These are phyloP conservation scores for Aepyceros melampus DNA, from an alignment of 2,113 vertebrate genomes.

Conservation along the genomic window DNA sequence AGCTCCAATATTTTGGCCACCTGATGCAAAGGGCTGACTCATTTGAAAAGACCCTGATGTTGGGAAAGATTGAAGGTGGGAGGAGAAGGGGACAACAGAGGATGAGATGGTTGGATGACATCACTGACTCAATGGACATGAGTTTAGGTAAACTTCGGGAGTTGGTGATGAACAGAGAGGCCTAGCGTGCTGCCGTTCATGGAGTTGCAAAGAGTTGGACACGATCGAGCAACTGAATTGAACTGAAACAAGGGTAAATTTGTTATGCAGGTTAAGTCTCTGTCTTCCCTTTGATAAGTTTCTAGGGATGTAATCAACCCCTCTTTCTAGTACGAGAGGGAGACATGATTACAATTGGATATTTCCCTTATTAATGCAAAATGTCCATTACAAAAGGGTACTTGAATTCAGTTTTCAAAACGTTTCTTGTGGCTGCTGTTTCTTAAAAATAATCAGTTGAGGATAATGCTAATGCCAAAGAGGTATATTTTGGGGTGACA, in stretches of 20 bases:
- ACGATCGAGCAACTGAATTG: neutral
- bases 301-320: neutral
- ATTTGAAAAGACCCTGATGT: neutral
- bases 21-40: neutral
- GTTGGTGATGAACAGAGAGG: neutral
- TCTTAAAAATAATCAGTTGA: neutral
- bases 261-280: neutral
- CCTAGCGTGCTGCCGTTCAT: neutral
- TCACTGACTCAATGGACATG: neutral
- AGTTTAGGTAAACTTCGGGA: neutral
- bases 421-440: neutral
- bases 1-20: neutral
- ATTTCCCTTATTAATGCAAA: neutral
- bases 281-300: neutral
- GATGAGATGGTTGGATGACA: neutral
- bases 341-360: neutral
- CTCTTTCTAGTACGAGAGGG: neutral
- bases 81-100: neutral
- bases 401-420: neutral
- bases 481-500: neutral
- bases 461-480: neutral
- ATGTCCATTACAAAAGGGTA: neutral
- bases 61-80: neutral
- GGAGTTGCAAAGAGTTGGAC: neutral
- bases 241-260: neutral